These are phyloP conservation scores for Chanos chanos DNA, from an alignment of 2,797 vertebrate species.

Conservation along the genomic window DNA sequence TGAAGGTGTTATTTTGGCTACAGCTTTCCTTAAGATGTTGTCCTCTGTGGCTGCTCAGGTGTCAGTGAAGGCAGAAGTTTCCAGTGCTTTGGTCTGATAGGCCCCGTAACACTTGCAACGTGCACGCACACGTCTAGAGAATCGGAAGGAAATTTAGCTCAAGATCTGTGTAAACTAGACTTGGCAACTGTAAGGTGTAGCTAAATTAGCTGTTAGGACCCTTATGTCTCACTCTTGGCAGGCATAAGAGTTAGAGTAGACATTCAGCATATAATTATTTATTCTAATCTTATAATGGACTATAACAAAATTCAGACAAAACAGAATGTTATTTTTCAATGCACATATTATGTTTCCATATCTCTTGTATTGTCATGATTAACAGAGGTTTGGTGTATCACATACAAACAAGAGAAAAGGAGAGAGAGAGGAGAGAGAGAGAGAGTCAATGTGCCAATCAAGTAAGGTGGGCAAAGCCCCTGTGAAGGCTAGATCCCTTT, in stretches of 20 bases:
- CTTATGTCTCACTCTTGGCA: too few species aligned
- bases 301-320: conserved; percentile 53
- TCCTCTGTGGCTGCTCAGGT: conserved; percentile 60
- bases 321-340: too few species aligned
- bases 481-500: too few species aligned
- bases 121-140: neutral
- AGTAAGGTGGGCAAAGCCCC: conserved; percentile 30
- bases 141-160: neutral
- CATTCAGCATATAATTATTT: too few species aligned
- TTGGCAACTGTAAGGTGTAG: too few species aligned
- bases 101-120: too few species aligned
- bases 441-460: conserved; percentile 41
- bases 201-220: too few species aligned
- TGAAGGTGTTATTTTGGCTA: conserved; percentile 64
- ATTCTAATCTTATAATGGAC: conserved; percentile 53
- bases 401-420: too few species aligned
- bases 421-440: conserved; percentile 11
- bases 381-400: too few species aligned
- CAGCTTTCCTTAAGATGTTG: conserved; percentile 54
- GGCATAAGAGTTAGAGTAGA: too few species aligned
- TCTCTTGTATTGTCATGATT: too few species aligned
- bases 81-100: conserved; percentile 50
- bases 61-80: conserved; percentile 68
- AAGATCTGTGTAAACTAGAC: neutral
- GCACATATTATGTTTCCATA: too few species aligned